phyloP scores from a whole-genome alignment of 2,113 vertebrate genomes.

The Eulacestoma nigropectus region DNA sequence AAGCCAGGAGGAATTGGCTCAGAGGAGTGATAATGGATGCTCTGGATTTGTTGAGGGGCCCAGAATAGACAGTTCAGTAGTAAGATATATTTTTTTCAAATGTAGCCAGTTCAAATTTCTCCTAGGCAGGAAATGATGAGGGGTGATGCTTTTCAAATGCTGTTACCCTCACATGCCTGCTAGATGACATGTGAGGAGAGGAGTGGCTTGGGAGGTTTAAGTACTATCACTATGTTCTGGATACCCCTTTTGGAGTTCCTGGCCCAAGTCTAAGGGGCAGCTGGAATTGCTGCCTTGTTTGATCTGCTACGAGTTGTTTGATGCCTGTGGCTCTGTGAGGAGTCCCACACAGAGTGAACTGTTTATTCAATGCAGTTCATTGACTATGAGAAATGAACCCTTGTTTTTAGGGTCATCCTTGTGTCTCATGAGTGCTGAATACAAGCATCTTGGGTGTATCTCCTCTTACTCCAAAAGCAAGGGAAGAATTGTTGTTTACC shows the following conservation, averaged over 20 bases:
- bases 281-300: background rate
- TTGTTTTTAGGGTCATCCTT: background rate
- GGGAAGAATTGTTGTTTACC: background rate
- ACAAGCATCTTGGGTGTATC: background rate
- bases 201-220: background rate
- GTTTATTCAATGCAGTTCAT: background rate
- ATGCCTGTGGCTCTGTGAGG: background rate
- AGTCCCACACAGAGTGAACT: accelerated
- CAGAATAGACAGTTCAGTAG: background rate
- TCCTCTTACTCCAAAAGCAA: background rate
- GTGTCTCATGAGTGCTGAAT: background rate
- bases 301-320: background rate
- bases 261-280: background rate
- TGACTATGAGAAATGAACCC: background rate
- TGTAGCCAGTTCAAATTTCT: background rate
- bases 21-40: background rate
- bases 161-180: background rate
- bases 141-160: background rate
- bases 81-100: background rate
- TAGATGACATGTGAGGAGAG: background rate
- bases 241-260: background rate
- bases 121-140: background rate
- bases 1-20: background rate
- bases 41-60: background rate
- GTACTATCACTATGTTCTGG: background rate